Conservation (phyloP, 1,140 invertebrate genomes). For the Platyscapa corneri region DNA sequence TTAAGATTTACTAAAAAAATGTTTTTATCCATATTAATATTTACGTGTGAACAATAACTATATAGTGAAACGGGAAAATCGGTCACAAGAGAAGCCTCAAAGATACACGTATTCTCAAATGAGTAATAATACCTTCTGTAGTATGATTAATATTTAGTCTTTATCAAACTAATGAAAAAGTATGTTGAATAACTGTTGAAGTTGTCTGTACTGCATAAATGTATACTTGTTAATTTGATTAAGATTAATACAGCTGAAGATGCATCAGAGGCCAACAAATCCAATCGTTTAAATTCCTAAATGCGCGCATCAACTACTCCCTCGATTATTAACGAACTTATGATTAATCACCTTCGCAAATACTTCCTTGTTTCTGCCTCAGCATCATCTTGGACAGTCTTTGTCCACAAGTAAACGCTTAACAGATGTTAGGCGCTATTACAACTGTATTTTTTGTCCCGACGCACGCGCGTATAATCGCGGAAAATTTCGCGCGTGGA, state of each 20-base stretch:
- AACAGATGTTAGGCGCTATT: background rate
- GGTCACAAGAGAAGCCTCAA: background rate
- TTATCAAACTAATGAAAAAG: background rate
- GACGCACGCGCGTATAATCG: background rate
- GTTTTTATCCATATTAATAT: too few species aligned
- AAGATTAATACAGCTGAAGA: background rate
- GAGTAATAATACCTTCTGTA: background rate
- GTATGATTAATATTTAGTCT: background rate
- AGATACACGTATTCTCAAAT: background rate
- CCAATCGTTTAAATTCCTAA: constrained; percentile 2
- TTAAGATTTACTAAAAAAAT: too few species aligned
- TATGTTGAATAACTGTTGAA: background rate
- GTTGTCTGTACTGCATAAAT: background rate
- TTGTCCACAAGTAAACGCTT: background rate
- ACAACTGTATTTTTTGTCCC: too few species aligned
- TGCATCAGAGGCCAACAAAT: background rate
- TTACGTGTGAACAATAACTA: too few species aligned
- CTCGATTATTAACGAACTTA: background rate
- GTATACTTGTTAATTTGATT: background rate
- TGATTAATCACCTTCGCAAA: too few species aligned
- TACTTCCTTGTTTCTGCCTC: too few species aligned
- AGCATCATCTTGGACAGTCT: too few species aligned
- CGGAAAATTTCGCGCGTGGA: background rate
- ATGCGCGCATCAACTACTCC: background rate
- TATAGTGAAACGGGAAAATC: too few species aligned